phyloP scores from a whole-genome alignment of 2,113 vertebrate genomes.

The Plestiodon gilberti region DNA sequence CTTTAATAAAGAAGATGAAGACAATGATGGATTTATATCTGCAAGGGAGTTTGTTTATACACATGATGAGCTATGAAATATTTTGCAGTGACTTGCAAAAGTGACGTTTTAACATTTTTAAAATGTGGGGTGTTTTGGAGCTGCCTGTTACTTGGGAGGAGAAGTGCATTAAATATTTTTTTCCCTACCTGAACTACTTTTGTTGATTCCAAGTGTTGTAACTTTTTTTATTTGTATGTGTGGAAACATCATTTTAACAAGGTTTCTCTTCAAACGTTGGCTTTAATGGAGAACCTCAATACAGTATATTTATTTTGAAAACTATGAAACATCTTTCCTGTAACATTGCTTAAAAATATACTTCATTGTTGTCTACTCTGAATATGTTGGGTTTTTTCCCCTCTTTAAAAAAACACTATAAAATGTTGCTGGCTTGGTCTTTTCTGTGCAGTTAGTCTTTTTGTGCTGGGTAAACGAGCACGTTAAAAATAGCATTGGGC shows the following conservation, averaged over 20 bases:
- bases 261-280: conserved; percentile 51
- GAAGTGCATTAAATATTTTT: conserved; percentile 18
- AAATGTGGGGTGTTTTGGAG: conserved; percentile 20
- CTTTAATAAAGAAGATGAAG: conserved; percentile 94
- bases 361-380: conserved; percentile 12
- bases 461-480: too few species aligned
- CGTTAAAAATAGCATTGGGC: too few species aligned
- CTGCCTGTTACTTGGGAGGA: conserved; percentile 44
- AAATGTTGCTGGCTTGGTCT: too few species aligned
- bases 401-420: not conserved
- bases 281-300: not conserved
- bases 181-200: conserved; percentile 52
- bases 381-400: not conserved
- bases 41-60: conserved; percentile 95
- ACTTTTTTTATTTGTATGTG: conserved; percentile 55
- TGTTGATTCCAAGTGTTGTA: conserved; percentile 45
- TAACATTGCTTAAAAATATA: conserved; percentile 37
- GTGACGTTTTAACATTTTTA: conserved; percentile 38
- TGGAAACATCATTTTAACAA: conserved; percentile 36
- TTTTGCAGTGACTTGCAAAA: conserved; percentile 32
- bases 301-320: conserved; percentile 57
- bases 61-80: conserved; percentile 90
- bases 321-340: conserved; percentile 28
- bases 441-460: too few species aligned
- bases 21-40: conserved; percentile 94